Conservation (phyloP, 1,140 invertebrate genomes). For the Bombyx mori region DNA sequence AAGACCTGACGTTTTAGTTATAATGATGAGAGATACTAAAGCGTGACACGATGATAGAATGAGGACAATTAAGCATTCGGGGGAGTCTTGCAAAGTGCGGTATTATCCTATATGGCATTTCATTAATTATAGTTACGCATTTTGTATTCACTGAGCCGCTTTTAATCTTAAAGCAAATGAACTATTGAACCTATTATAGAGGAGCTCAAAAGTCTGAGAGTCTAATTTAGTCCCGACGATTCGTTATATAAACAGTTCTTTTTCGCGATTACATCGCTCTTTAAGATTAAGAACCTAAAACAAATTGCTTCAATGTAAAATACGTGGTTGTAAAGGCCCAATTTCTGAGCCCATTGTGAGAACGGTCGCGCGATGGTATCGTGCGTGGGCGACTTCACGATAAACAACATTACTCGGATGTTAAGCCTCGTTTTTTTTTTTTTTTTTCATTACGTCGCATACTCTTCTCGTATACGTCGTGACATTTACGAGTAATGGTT, state of each 20-base stretch:
- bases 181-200: neutral
- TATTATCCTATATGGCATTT: neutral
- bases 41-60: conserved; percentile 5
- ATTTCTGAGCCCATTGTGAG: conserved; percentile 40
- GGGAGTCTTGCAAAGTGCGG: neutral
- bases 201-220: conserved; percentile 13
- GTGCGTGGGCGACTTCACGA: conserved; percentile 46
- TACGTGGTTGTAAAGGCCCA: conserved; percentile 30
- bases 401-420: conserved; percentile 35
- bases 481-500: conserved; percentile 20
- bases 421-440: conserved; percentile 15
- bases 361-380: conserved; percentile 38
- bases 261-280: conserved; percentile 11
- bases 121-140: neutral
- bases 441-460: conserved; percentile 18
- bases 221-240: conserved; percentile 8
- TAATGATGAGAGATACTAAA: conserved; percentile 9
- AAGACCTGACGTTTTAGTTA: conserved; percentile 20
- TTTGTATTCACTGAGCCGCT: neutral
- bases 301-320: conserved; percentile 20
- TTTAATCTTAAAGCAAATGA: neutral
- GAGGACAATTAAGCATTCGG: neutral
- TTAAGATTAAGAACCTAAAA: conserved; percentile 1
- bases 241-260: conserved; percentile 9
- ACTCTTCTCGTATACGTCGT: conserved; percentile 23